Evolutionary conservation across 2,888 invertebrate genomes (phyloP).

Genomic region (Drosophila austrosaltans): DNA sequence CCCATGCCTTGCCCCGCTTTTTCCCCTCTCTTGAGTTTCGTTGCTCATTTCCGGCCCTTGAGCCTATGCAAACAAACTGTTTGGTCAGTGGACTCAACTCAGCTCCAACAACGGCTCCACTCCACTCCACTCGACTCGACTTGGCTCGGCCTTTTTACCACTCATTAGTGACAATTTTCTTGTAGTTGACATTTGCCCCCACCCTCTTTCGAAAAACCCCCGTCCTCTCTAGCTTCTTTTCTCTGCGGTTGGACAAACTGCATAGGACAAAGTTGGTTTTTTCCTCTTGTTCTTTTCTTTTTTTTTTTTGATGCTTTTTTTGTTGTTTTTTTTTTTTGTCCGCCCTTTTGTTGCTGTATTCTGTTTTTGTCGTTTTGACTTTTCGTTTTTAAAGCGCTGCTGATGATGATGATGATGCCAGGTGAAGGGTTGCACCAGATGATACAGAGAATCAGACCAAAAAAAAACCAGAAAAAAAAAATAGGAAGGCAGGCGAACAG

Average conservation of each 20-base stretch:
- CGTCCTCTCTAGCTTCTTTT: neutral
- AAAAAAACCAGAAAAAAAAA: neutral
- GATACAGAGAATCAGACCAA: neutral
- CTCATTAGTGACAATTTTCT: conserved; percentile 80
- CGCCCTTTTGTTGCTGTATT: conserved; percentile 33
- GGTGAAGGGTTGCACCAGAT: conserved; percentile 19
- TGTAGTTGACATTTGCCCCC: conserved; percentile 74
- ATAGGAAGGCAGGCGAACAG: conserved; percentile 29
- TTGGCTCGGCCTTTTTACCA: conserved; percentile 69
- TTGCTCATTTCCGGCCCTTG: conserved; percentile 42
- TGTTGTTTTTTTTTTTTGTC: neutral
- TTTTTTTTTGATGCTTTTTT: neutral
- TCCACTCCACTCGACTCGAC: conserved; percentile 9
- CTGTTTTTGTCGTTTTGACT: conserved; percentile 28
- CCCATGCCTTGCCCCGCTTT: neutral
- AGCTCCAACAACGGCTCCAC: conserved; percentile 4
- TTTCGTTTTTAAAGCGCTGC: conserved; percentile 10
- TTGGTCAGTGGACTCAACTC: conserved; percentile 58
- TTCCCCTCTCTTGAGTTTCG: conserved; percentile 10
- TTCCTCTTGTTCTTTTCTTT: conserved; percentile 19
- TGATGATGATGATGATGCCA: conserved; percentile 9
- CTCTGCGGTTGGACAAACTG: conserved; percentile 35
- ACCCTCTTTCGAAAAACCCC: neutral
- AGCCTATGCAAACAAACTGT: conserved; percentile 62
- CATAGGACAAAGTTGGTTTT: conserved; percentile 61